Conservation (phyloP, 2,113 vertebrate species). For the Diphyllodes magnificus region DNA sequence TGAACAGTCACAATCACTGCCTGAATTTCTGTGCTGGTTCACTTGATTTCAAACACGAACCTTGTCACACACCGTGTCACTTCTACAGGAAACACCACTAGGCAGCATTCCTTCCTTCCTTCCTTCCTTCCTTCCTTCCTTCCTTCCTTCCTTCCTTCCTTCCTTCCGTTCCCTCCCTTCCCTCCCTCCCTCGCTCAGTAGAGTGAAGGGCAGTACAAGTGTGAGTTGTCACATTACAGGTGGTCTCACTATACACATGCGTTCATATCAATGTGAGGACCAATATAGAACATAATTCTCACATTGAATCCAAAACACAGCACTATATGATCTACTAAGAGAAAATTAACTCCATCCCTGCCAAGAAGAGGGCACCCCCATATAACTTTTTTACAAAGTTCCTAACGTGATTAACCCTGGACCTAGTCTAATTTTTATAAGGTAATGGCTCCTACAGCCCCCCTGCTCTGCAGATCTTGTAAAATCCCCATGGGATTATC, state of each 20-base stretch:
- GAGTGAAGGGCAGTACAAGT: not conserved
- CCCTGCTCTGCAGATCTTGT: not conserved
- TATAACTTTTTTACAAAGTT: not conserved
- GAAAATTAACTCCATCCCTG: not conserved
- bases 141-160: not conserved
- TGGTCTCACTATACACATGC: not conserved
- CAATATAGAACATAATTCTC: not conserved
- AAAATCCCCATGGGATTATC: not conserved
- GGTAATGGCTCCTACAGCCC: not conserved
- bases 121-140: too few relatives aligned
- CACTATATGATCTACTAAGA: not conserved
- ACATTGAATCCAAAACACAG: not conserved
- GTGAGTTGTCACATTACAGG: not conserved
- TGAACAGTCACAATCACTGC: not conserved
- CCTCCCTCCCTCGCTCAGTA: not conserved
- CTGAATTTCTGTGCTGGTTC: not conserved
- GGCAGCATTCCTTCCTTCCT: not conserved
- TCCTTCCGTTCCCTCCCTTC: too few relatives aligned
- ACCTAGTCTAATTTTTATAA: not conserved
- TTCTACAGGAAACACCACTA: not conserved
- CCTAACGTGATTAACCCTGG: accelerated
- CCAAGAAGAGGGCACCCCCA: accelerated
- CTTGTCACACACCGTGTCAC: not conserved
- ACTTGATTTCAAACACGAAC: not conserved
- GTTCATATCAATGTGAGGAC: not conserved